Base-by-base conservation (phyloP, 2,113 vertebrate genomes). In the Anhinga rufa region DNA sequence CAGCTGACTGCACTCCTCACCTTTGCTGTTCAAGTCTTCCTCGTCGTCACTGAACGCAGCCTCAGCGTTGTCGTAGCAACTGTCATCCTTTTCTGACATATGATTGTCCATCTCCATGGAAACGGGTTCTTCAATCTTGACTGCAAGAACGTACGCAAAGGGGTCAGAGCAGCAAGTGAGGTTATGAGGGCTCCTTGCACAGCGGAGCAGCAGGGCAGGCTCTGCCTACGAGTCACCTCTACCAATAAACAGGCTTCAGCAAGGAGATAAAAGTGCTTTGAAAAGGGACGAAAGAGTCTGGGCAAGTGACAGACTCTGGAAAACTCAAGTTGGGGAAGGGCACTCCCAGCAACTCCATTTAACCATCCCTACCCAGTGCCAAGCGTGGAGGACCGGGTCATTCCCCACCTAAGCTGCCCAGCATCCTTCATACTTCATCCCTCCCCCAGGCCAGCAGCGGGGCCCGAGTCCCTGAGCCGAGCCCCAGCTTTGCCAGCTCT, bases 41-140 rank as follows among this genome's bases (percentile, higher is more conserved):
- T 99, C 99, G 0, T 99, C 99, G 0, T 99, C 99, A 6, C 99
- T 99, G 96, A 99, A 99, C 7, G 99, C 98, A 0, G 99, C 99
- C 86, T 99, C 99, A 0, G 99, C 99, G 25, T 98, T 98, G 98
- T 99, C 99, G 14, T 99, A 99, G 98, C 99, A 99, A 96, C 98
- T 97, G 32, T 99, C 99, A 2, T 99, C 99, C 94, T 99, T 99
- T 83, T 99, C 99, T 18, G 98, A 93, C 96, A 99, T 97, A 36
- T 99, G 98, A 92, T 99, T 99, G 78, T 99, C 99, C 99, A 99
- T 98, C 94, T 99, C 99, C 98, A 99, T 93, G 72, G 99, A 92
- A 91, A 98, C 98, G 0, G 99, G 98, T 79, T 99, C 99, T 91
- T 99, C 99, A 57, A 99, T 98, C 97, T 99, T 99, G 19, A 99